Evolutionary conservation across 2,797 vertebrate species (phyloP), one percentile per base, ranked within the genome.

Genomic region (Eupleurogrammus muticus): DNA sequence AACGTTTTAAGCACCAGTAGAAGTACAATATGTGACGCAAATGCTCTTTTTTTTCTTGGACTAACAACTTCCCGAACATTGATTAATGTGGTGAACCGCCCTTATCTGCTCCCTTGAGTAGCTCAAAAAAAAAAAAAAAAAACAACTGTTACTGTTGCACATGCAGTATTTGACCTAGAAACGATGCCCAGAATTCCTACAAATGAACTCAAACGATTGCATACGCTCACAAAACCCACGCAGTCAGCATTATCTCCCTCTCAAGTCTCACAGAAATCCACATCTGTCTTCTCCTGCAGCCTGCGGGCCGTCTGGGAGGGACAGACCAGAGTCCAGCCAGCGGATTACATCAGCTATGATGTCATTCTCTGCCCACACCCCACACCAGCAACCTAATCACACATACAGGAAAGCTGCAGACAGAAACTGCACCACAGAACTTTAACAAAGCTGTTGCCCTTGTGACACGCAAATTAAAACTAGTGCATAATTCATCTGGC

Each of bases 311-410:
- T 81, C 81, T 80, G 84, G 86, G 83, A 86, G 83, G 83, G 79
- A 73, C 71, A n/a, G 24, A 49, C 62, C 51, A 35, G 2, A 23
- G 72, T 66, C 54, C 8, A 12, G 82, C 87, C 86, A 87, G 66
- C 46, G 50, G 69, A 90, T 92, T 77, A 90, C 81, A 89, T 92
- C 88, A 91, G 66, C 66, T 54, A 81, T 93, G 85, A 92, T 84
- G 89, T 93, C 89, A 92, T 84, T 40, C 71, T 73, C 66, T 76
- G 48, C 75, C 57, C 65, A 82, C 87, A 66, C 70, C 75, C 80
- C 73, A 83, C 62, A 66, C 50, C 4, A 57, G 34, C 47, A 49
- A 51, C 35, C 1, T 51, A 36, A 47, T 54, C 54, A 70, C 74
- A 70, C 38, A 68, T 36, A 23, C 60, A 62, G 14, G 12, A 44